phyloP scores from a whole-genome alignment of 2,888 invertebrate genomes.

The Dynastes maya region DNA sequence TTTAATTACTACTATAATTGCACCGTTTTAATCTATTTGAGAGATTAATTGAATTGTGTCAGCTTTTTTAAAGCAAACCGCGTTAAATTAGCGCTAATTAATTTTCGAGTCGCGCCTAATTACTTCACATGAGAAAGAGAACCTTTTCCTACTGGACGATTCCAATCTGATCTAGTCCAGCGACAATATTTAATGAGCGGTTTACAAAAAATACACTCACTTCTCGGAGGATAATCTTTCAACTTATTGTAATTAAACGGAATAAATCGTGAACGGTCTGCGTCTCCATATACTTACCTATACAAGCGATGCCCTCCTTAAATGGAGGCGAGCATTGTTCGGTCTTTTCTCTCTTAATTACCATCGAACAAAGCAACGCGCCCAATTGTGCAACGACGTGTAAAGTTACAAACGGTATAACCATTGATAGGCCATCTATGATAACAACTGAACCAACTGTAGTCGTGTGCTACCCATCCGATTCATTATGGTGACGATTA shows the following conservation, averaged over 20 bases:
- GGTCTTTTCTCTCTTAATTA: constrained; percentile 21
- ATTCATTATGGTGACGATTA: too few species aligned
- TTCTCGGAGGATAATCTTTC: constrained; percentile 2
- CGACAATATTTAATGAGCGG: constrained; percentile 9
- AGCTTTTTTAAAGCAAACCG: too few species aligned
- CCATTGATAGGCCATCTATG: constrained; percentile 12
- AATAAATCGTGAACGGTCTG: constrained; percentile 23
- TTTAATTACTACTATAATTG: too few species aligned
- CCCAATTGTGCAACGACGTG: constrained; percentile 38
- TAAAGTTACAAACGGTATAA: constrained; percentile 32
- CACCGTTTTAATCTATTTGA: too few species aligned
- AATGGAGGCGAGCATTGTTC: constrained; percentile 1
- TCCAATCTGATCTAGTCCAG: not conserved
- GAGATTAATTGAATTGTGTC: too few species aligned
- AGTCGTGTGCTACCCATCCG: not conserved
- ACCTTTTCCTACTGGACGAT: not conserved
- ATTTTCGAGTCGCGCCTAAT: constrained; percentile 9
- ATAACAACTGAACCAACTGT: not conserved
- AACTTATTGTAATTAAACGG: constrained; percentile 21
- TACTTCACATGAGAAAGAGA: constrained; percentile 1
- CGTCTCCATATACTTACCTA: not conserved
- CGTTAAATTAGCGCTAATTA: not conserved
- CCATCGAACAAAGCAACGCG: constrained; percentile 29
- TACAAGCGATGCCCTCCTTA: constrained; percentile 13
- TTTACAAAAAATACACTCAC: not conserved